These are phyloP conservation scores for Brachyistius frenatus DNA, from an alignment of 2,113 vertebrate genomes.

Conservation along the genomic window DNA sequence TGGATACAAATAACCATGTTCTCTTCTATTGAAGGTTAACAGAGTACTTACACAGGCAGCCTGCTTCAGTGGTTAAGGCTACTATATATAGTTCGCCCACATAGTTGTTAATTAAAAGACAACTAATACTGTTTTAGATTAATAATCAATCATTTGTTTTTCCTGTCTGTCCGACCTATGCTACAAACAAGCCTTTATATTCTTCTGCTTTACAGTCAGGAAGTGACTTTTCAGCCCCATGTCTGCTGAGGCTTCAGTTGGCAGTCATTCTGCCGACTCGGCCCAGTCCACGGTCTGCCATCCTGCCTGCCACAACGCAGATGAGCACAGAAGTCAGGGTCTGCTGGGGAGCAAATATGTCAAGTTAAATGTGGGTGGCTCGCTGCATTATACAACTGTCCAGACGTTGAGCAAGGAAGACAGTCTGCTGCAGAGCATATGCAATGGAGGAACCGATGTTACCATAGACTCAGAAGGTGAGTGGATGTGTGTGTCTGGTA, in stretches of 20 bases:
- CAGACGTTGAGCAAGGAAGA: constrained; percentile 92
- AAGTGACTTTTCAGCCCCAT: constrained; percentile 73
- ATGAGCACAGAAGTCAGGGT: constrained; percentile 75
- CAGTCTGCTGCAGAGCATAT: constrained; percentile 88
- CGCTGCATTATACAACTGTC: constrained; percentile 90
- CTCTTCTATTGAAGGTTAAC: not conserved
- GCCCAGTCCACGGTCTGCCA: constrained; percentile 62
- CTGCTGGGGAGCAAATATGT: constrained; percentile 90
- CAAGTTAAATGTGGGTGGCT: constrained; percentile 91
- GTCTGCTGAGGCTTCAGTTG: constrained; percentile 86
- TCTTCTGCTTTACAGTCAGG: constrained; percentile 52
- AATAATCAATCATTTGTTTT: not conserved
- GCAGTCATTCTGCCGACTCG: constrained; percentile 76
- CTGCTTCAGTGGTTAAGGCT: not conserved
- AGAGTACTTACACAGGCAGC: not conserved
- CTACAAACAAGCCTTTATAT: not conserved
- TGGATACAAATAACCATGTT: constrained; percentile 1
- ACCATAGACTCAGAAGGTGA: constrained; percentile 89
- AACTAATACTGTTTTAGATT: not conserved
- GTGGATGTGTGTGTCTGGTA: constrained; percentile 27
- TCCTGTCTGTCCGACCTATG: not conserved
- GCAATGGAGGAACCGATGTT: constrained; percentile 87
- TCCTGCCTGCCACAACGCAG: constrained; percentile 65
- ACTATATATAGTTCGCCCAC: not conserved
- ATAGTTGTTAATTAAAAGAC: not conserved